Evolutionary conservation across 1,140 invertebrate genomes (phyloP).

Genomic region (Drosophila kanapiae): DNA sequence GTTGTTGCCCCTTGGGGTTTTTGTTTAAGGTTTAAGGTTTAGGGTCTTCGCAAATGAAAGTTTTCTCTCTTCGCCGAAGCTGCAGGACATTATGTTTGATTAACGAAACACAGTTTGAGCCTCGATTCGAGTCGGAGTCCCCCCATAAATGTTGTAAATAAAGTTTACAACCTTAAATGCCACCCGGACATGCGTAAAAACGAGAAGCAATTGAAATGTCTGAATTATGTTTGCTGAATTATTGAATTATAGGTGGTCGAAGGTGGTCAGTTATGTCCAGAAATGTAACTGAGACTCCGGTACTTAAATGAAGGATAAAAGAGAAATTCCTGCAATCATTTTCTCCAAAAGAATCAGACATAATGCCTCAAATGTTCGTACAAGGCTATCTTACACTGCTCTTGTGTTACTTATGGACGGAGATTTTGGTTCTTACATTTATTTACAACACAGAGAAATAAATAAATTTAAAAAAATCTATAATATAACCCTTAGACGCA

Average conservation of each 20-base stretch:
- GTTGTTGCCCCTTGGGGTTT: constrained; percentile 67
- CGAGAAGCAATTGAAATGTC: constrained; percentile 58
- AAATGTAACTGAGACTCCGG: constrained; percentile 18
- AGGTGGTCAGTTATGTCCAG: constrained; percentile 1
- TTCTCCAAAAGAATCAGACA: not conserved
- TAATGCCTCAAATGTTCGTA: not conserved
- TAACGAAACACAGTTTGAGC: constrained; percentile 49
- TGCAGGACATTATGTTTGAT: constrained; percentile 54
- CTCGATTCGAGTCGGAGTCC: constrained; percentile 10
- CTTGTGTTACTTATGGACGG: not conserved
- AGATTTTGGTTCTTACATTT: not conserved
- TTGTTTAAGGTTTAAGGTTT: constrained; percentile 23
- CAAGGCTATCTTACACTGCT: not conserved
- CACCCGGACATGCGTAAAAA: constrained; percentile 47
- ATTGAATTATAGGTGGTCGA: constrained; percentile 51
- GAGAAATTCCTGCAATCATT: constrained; percentile 26
- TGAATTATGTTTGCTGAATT: constrained; percentile 50
- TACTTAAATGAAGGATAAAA: constrained; percentile 20
- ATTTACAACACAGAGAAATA: not conserved
- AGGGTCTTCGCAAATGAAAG: constrained; percentile 57
- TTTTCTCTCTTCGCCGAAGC: constrained; percentile 45
- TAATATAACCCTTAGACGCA: not conserved
- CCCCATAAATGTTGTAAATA: constrained; percentile 52
- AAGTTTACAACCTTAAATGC: constrained; percentile 55
- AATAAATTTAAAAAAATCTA: not conserved